A percentile compares a stretch with the other conserved stretches of the same genome.
These are phyloP conservation scores for Pseudoips prasinana DNA, from an alignment of 2,888 invertebrate genomes.

Conservation along the genomic window DNA sequence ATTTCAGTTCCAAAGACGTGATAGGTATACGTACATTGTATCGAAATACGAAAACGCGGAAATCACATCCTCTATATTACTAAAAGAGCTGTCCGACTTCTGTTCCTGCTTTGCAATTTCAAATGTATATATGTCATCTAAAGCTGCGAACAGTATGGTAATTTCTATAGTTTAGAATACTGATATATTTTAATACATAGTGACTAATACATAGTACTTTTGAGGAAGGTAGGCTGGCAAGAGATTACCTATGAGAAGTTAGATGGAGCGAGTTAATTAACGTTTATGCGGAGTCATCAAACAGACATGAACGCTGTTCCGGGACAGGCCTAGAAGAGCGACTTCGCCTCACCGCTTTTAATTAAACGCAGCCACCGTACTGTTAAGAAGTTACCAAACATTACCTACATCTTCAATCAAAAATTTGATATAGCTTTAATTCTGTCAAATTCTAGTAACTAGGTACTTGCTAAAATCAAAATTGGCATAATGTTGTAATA, in stretches of 20 bases:
- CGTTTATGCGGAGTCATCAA: slow-evolving; percentile 63
- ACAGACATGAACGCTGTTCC: slow-evolving; percentile 44
- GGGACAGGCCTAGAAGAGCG: slow-evolving; percentile 44
- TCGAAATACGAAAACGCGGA: slow-evolving; percentile 44
- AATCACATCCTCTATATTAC: slow-evolving; percentile 41
- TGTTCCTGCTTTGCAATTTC: slow-evolving; percentile 14
- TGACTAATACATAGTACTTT: slow-evolving; percentile 7
- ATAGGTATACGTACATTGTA: slow-evolving; percentile 39
- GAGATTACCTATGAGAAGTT: slow-evolving; percentile 41
- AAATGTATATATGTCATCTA: no score
- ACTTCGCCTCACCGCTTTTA: slow-evolving; percentile 50
- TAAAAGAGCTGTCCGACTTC: slow-evolving; percentile 35
- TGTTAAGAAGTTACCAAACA: slow-evolving; percentile 34
- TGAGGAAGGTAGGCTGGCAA: slow-evolving; percentile 19
- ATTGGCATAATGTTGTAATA: no score
- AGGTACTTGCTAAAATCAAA: no score
- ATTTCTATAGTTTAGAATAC: no score
- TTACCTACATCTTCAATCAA: slow-evolving; percentile 20
- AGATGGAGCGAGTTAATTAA: slow-evolving; percentile 62
- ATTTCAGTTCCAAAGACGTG: slow-evolving; percentile 52
- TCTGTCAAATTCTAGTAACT: no score
- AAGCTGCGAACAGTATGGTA: no score
- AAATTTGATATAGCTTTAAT: slow-evolving; percentile 7
- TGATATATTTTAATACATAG: slow-evolving; percentile 10
- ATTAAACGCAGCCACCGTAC: slow-evolving; percentile 48